Percentiles rank a stretch among this genome's conserved stretches.
Evolutionary conservation across 2,888 invertebrate species (phyloP).

Genomic region (Biston stratarius): DNA sequence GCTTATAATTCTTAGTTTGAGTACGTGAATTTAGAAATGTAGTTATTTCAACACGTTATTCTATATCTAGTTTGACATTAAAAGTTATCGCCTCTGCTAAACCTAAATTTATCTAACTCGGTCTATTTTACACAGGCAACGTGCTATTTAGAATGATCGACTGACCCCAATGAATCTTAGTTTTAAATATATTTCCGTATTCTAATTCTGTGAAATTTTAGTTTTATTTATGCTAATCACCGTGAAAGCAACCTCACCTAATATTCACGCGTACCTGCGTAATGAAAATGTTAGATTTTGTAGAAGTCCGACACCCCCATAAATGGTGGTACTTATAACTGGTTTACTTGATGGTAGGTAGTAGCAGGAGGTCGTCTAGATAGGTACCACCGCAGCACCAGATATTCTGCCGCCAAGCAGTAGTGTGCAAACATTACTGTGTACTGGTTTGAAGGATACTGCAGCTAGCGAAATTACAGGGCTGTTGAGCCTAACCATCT

Average conservation of each 20-base stretch:
- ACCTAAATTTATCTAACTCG: slow-evolving; percentile 9
- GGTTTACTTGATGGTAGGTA: too few relatives aligned
- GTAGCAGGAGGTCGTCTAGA: too few relatives aligned
- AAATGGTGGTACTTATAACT: neutral
- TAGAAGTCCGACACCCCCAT: neutral
- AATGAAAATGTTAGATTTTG: slow-evolving; percentile 2
- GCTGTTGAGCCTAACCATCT: too few relatives aligned
- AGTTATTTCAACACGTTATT: neutral
- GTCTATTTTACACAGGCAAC: slow-evolving; percentile 6
- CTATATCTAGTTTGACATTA: neutral
- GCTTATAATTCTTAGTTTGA: too few relatives aligned
- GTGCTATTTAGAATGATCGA: slow-evolving; percentile 25
- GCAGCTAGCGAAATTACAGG: too few relatives aligned
- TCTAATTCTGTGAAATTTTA: neutral
- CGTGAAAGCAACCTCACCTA: neutral
- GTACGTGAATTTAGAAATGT: too few relatives aligned
- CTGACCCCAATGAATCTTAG: slow-evolving; percentile 16
- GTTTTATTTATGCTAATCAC: slow-evolving; percentile 11
- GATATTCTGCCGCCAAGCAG: too few relatives aligned
- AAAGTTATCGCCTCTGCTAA: neutral
- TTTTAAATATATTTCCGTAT: slow-evolving; percentile 24
- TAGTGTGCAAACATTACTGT: too few relatives aligned
- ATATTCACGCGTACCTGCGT: neutral
- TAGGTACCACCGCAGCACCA: too few relatives aligned
- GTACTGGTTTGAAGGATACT: too few relatives aligned